These are phyloP conservation scores for Drosophila fulvimacula DNA, from an alignment of 2,888 invertebrate genomes.

Conservation along the genomic window DNA sequence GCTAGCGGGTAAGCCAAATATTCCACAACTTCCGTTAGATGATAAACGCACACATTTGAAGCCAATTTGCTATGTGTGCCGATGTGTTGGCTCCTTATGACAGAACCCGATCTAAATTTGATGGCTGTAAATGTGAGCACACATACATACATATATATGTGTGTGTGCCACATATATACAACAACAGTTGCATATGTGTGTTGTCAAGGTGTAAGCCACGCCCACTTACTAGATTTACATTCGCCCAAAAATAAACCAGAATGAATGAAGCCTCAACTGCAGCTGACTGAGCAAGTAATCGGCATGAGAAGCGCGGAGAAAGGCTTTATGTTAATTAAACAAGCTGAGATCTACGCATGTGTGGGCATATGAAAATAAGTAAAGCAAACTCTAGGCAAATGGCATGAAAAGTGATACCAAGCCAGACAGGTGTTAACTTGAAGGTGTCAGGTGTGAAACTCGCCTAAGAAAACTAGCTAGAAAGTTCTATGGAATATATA, in stretches of 20 bases:
- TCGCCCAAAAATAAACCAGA: constrained; percentile 24
- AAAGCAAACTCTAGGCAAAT: neutral
- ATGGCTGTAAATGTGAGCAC: constrained; percentile 7
- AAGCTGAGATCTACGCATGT: neutral
- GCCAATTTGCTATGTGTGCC: constrained; percentile 48
- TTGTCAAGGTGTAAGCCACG: constrained; percentile 20
- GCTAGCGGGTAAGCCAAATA: constrained; percentile 47
- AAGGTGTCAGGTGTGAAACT: neutral
- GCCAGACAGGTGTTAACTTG: neutral
- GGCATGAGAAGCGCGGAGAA: constrained; percentile 42
- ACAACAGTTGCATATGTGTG: constrained; percentile 13
- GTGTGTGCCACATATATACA: constrained; percentile 29
- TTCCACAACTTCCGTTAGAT: constrained; percentile 45
- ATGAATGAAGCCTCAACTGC: constrained; percentile 18
- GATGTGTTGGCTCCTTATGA: constrained; percentile 39
- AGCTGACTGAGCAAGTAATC: neutral
- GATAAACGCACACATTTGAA: constrained; percentile 7
- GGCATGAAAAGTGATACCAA: neutral
- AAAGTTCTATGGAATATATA: neutral
- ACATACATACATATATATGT: neutral
- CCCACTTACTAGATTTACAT: constrained; percentile 41
- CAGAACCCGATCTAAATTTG: constrained; percentile 45
- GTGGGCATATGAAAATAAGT: neutral
- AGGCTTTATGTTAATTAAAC: constrained; percentile 7
- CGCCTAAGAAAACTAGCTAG: neutral